These are phyloP conservation scores for Stegastes partitus DNA, from an alignment of 2,113 vertebrate species.

Conservation along the genomic window DNA sequence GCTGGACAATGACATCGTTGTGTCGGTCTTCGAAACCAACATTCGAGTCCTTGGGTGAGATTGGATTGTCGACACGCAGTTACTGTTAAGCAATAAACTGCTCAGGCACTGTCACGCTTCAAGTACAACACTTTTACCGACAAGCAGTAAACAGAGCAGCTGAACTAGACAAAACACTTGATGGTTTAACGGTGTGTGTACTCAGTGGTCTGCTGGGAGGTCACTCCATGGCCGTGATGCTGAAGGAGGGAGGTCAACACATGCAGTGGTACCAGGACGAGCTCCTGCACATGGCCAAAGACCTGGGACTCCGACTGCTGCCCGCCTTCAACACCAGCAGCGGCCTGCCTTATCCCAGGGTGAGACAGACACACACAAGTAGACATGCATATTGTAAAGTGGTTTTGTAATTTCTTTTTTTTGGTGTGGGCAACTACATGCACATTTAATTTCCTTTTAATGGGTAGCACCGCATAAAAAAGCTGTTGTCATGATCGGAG, in stretches of 20 bases:
- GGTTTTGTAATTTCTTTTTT: neutral
- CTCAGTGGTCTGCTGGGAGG: slow-evolving; percentile 94
- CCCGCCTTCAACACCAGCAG: slow-evolving; percentile 99
- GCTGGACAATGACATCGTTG: slow-evolving; percentile 98
- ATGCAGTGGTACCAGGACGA: slow-evolving; percentile 98
- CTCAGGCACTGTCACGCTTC: neutral
- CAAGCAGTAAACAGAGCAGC: neutral
- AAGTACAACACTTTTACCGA: neutral
- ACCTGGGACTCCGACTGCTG: slow-evolving; percentile 93
- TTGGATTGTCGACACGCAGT: neutral
- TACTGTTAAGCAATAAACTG: neutral
- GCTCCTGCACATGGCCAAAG: slow-evolving; percentile 96
- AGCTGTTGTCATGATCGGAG: neutral
- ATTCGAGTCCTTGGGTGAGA: slow-evolving; percentile 98
- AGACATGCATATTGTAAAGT: neutral
- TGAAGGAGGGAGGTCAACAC: slow-evolving; percentile 91
- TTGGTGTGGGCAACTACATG: neutral
- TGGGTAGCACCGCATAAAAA: too few species aligned
- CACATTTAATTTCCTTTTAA: neutral
- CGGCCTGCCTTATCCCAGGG: slow-evolving; percentile 97
- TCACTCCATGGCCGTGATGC: slow-evolving; percentile 96
- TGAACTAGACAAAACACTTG: neutral
- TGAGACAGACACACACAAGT: slow-evolving; percentile 79
- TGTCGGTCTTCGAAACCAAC: slow-evolving; percentile 99
- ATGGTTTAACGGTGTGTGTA: neutral